Evolutionary conservation across 2,888 invertebrate genomes (phyloP), one percentile per base, ranked within the genome.

Genomic region (Calameuta pallipes): DNA sequence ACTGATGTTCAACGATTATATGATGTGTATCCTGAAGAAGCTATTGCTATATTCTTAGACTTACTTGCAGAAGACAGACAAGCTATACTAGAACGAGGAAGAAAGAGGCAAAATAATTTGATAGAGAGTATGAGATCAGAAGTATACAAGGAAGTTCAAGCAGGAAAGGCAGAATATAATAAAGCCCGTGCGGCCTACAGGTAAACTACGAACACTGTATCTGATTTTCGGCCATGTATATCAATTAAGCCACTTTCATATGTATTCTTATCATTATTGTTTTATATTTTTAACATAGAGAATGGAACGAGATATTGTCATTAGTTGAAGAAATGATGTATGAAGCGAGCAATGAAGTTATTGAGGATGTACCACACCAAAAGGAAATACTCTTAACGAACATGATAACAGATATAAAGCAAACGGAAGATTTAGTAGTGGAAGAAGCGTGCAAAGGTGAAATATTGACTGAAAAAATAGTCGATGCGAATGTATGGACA

Each of bases 271-370:
- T 2, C 37, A 36, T 74, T n/a, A 11, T 35, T 73, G 35, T 75
- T 77, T 68, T 15, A 1, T 68, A 36, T 35, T 34, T 41, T 36
- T 30, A 33, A 76, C 34, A 33, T 75, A 85, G 85, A 73, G 81
- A 84, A 36, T 85, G 85, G 85, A 83, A 85, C 75, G 83, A 84
- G 73, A 85, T 83, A 79, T 74, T 85, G 13, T 83, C 85, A 31
- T 80, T 76, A 4, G 82, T 85, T n/a, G 85, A 85, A 74, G 84
- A 83, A 71, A 80, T 83, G 78, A 83, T 85, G 81, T 85, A 85
- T 75, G 80, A 85, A 68, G 80, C 83, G 23, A 68, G 81, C n/a
- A 82, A 82, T 36, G 74, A 77, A 80, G 71, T 77, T 12, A 75
- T 78, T 15, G 78, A 80, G 12, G 76, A 76, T 1, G 80, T 79